Conservation (phyloP, 2,113 vertebrate species). For the Fregetta grallaria region DNA sequence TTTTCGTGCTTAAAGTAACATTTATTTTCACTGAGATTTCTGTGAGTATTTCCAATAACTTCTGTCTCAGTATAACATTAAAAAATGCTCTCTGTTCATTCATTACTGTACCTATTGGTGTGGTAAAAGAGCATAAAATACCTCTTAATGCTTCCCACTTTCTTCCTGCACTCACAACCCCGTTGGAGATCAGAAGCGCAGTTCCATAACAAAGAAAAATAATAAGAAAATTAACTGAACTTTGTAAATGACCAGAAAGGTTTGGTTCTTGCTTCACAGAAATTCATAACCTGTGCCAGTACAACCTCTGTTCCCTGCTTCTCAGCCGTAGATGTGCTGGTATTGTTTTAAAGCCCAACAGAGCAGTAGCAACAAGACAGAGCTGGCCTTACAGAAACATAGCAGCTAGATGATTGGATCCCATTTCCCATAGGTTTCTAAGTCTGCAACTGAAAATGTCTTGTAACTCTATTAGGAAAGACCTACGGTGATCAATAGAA, state of each 20-base stretch:
- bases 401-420: constrained; percentile 43
- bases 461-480: constrained; percentile 77
- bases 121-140: not conserved
- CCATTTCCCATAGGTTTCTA: constrained; percentile 57
- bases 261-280: constrained; percentile 6
- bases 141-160: not conserved
- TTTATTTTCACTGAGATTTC: not conserved
- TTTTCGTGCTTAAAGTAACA: not conserved
- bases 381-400: constrained; percentile 64
- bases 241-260: not conserved
- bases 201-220: not conserved
- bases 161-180: not conserved
- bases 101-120: not conserved
- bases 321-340: not conserved
- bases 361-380: constrained; percentile 66
- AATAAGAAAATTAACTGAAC: not conserved
- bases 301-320: constrained; percentile 48
- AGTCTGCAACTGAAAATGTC: constrained; percentile 63
- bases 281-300: not conserved
- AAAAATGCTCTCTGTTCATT: not conserved
- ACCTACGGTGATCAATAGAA: constrained; percentile 69
- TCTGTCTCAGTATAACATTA: not conserved
- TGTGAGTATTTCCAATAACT: not conserved
- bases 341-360: constrained; percentile 66
- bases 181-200: not conserved